Percentiles rank a stretch among this genome's conserved stretches.
phyloP scores from a whole-genome alignment of 2,888 invertebrate genomes.

The Polydrusus pterygomalis region DNA sequence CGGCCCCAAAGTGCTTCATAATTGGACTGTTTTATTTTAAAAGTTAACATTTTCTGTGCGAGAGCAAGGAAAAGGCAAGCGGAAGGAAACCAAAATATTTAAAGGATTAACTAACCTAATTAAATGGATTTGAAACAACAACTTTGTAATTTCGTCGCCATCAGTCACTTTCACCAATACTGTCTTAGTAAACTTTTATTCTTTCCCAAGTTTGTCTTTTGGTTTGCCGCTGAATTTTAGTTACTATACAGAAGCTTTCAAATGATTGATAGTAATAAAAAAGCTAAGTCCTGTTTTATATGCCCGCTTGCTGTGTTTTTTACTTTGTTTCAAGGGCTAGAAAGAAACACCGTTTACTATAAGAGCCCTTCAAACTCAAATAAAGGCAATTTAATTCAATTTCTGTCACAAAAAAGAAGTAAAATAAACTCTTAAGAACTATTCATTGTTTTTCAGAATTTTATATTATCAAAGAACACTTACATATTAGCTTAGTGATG shows the following conservation, averaged over 20 bases:
- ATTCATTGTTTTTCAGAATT: conserved; percentile 3
- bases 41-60: conserved; percentile 9
- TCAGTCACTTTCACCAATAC: conserved; percentile 18
- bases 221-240: neutral
- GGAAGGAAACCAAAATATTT: conserved; percentile 17
- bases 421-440: neutral
- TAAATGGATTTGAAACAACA: conserved; percentile 20
- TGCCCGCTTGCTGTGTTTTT: conserved; percentile 18
- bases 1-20: conserved; percentile 9
- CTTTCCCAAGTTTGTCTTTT: conserved; percentile 4
- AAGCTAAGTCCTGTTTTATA: conserved; percentile 16
- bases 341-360: conserved; percentile 24
- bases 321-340: conserved; percentile 26
- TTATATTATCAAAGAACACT: too few relatives aligned
- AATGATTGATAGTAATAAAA: conserved; percentile 24
- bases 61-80: conserved; percentile 22
- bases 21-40: conserved; percentile 14
- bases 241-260: conserved; percentile 12
- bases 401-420: neutral
- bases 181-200: conserved; percentile 8
- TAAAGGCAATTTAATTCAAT: conserved; percentile 21
- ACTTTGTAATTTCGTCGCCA: conserved; percentile 17
- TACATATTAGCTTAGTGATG: too few relatives aligned
- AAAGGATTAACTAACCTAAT: conserved; percentile 18
- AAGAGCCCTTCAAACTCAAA: conserved; percentile 20